phyloP scores from a whole-genome alignment of 2,797 vertebrate species.

The Rhadinocentrus ornatus region DNA sequence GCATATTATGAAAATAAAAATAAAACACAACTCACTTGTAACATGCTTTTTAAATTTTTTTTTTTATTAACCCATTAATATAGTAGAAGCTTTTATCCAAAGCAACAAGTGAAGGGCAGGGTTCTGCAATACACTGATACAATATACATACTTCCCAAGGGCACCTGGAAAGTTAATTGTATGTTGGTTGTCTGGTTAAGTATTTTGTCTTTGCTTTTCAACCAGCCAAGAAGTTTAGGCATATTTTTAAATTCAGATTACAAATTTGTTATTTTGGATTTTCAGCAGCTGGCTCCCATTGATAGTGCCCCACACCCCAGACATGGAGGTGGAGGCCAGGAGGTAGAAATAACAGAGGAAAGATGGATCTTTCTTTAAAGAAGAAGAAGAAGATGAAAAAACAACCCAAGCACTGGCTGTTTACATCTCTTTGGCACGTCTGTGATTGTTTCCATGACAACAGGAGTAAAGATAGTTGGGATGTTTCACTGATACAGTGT shows the following conservation, averaged over 20 bases:
- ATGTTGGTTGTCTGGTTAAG: neutral
- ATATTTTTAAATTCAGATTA: constrained; percentile 63
- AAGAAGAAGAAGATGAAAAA: constrained; percentile 40
- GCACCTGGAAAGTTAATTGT: no score
- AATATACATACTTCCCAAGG: no score
- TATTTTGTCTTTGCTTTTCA: constrained; percentile 9
- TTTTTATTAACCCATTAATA: no score
- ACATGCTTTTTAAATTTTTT: no score
- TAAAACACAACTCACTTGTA: no score
- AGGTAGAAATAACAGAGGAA: constrained; percentile 1
- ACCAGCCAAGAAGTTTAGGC: constrained; percentile 2
- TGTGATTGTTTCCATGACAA: constrained; percentile 80
- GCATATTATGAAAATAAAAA: no score
- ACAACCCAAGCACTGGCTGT: constrained; percentile 65
- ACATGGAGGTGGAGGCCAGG: constrained; percentile 17
- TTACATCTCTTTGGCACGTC: constrained; percentile 74
- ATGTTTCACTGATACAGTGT: constrained; percentile 60
- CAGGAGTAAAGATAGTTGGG: constrained; percentile 73
- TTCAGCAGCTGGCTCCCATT: constrained; percentile 38
- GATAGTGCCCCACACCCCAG: neutral
- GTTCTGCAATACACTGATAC: no score
- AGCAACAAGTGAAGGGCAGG: no score
- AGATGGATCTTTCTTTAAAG: constrained; percentile 43
- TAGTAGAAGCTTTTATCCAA: no score
- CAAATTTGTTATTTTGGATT: constrained; percentile 61